Evolutionary conservation across 2,888 invertebrate genomes (phyloP).

Genomic region (Drosophila mimica): DNA sequence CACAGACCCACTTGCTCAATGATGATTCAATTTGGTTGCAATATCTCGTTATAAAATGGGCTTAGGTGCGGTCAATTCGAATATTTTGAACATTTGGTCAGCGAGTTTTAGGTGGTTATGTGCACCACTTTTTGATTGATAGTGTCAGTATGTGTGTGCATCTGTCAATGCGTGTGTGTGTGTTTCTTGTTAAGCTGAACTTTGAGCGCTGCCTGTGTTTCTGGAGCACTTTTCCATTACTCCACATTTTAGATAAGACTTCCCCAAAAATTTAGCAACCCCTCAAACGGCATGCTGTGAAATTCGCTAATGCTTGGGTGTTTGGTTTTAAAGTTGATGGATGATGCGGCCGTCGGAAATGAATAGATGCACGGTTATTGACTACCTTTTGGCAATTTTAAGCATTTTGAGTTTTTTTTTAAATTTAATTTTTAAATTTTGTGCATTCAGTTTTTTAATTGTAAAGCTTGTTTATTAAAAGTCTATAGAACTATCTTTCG

Average conservation of each 20-base stretch:
- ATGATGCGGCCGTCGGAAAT: constrained; percentile 44
- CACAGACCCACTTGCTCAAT: constrained; percentile 23
- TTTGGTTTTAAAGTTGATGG: constrained; percentile 58
- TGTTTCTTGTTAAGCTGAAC: constrained; percentile 55
- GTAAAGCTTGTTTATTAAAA: background rate
- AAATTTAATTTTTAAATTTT: constrained; percentile 29
- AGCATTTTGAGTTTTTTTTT: constrained; percentile 28
- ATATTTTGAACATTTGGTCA: constrained; percentile 66
- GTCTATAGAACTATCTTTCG: background rate
- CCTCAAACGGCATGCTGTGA: constrained; percentile 42
- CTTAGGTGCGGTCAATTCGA: constrained; percentile 66
- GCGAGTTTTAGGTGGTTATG: constrained; percentile 51
- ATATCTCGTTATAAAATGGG: constrained; percentile 48
- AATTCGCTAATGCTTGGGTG: constrained; percentile 28
- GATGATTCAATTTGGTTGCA: constrained; percentile 72
- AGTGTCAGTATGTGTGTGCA: constrained; percentile 36
- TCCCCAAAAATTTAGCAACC: constrained; percentile 11
- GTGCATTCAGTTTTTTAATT: background rate
- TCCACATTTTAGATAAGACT: constrained; percentile 54
- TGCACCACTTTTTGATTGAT: constrained; percentile 72
- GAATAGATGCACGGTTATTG: background rate
- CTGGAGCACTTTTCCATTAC: constrained; percentile 43
- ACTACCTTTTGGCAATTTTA: constrained; percentile 25
- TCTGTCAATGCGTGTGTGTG: constrained; percentile 8
- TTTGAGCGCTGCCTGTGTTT: constrained; percentile 41